These are phyloP conservation scores for Aleiodes leptofemur DNA, from an alignment of 2,888 invertebrate genomes.

Conservation along the genomic window DNA sequence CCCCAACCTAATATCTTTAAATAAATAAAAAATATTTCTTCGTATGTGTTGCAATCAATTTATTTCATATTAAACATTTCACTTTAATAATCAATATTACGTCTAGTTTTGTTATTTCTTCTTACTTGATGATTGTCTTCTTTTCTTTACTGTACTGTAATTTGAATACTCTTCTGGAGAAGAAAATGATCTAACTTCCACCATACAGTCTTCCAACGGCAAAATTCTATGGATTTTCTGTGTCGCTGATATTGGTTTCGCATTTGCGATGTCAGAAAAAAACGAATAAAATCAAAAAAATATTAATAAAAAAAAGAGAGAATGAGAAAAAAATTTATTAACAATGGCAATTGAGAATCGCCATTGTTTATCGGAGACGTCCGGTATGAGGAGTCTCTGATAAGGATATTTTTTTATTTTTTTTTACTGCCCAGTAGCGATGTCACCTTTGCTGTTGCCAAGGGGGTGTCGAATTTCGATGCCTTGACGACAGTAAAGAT, in stretches of 20 bases:
- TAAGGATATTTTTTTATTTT: too few relatives aligned
- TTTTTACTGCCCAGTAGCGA: too few relatives aligned
- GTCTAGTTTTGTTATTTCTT: constrained; percentile 17
- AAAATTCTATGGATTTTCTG: constrained; percentile 36
- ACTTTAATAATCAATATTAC: constrained; percentile 17
- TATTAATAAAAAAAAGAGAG: too few relatives aligned
- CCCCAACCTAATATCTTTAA: neutral
- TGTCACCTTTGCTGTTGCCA: too few relatives aligned
- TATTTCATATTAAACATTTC: constrained; percentile 6
- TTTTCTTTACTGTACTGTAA: constrained; percentile 16
- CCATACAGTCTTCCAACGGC: constrained; percentile 19
- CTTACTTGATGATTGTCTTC: constrained; percentile 24
- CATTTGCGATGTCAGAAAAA: too few relatives aligned
- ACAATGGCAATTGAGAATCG: too few relatives aligned
- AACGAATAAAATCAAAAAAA: too few relatives aligned
- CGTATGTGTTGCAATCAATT: constrained; percentile 19
- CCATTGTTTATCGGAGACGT: too few relatives aligned
- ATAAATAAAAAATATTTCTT: constrained; percentile 1
- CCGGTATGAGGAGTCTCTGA: too few relatives aligned
- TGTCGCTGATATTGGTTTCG: constrained; percentile 45
- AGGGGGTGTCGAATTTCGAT: too few relatives aligned
- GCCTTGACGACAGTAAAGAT: too few relatives aligned
- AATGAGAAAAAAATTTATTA: too few relatives aligned
- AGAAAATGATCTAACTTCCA: constrained; percentile 15
- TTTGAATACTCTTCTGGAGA: constrained; percentile 20